Base-by-base conservation (phyloP, 2,888 invertebrate species). In the Harpalus rubripes region DNA sequence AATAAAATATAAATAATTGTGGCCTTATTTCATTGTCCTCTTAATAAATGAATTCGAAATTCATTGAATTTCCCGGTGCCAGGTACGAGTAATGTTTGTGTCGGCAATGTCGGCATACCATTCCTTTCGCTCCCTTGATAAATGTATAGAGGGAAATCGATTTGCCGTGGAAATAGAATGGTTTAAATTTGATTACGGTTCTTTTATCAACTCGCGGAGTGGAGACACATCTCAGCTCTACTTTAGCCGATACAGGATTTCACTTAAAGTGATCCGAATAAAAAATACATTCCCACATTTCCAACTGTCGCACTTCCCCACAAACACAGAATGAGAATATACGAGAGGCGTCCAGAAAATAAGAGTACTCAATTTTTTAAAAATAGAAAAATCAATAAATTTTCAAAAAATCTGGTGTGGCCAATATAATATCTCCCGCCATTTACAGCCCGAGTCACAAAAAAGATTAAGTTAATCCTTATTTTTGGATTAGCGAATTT, bases 171-270 rank as follows among this genome's bases (percentile, higher is more conserved):
- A 86, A 86, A 87, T 87, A 86, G 86, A 87, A 86, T 86, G 86
- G 86, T 87, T 87, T 87, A 86, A 87, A 87, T 87, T 87, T 87
- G 86, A 87, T 86, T 87, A 87, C 86, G 68, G 56, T 79, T 81
- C 85, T 82, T 87, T 87, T 86, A 86, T 87, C 86, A 80, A 65
- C 65, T 18, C 32, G 32, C 32, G 44, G 22, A 39, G 65, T 63
- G 26, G 52, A 81, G 56, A 39, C 22, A 68, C 26, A 58, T 52
- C 56, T 72, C 65, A 65, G 26, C 61, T 65, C 22, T 65, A 65
- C 68, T 72, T 26, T 32, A 56, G 68, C 22, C 81, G 81, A 81
- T 81, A 81, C 81, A 68, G 52, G 81, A 81, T 81, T 81, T 81
- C 16, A 81, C 81, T 81, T 81, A 65, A 65, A 81, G 81, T 81